Evolutionary conservation across 2,888 invertebrate genomes (phyloP), one percentile per base, ranked within the genome.

Genomic region (Megaustenia siamemsis): DNA sequence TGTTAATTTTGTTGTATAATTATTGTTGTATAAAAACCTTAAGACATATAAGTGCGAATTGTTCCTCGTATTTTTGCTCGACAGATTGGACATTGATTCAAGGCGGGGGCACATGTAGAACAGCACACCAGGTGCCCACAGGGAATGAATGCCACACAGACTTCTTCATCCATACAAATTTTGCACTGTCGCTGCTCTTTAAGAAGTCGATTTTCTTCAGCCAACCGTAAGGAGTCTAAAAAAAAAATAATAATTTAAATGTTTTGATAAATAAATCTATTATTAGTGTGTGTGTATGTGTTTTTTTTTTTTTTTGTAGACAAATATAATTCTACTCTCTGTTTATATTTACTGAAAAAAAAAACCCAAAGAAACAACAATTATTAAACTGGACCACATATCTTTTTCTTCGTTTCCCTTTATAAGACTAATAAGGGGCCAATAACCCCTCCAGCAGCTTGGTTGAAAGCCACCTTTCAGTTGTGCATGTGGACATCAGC

Each of bases 81-180:
- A 94, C 96, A 98, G 91, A 96, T 96, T 38, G 98, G 98, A 93
- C 98, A 98, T 90, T 96, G 96, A 90, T 96, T 95, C 84, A 98
- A 95, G 91, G 97, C 97, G 1, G 97, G 96, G 15, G 98, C 97
- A 95, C 98, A 98, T 92, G 97, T 96, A 82, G 96, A 96, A 93
- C 99, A 98, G 84, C 97, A 97, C 86, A 98, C 97, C 90, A 98
- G 95, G 95, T 99, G 98, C 1, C 98, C 98, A 94, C 99, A 99
- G 28, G 98, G 98, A 89, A 99, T 95, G 95, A 98, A 98, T 86
- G 98, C 98, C 85, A 98, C 96, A 83, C 90, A 91, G 87, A 98
- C 96, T 95, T 98, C 98, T 89, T 96, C 96, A 94, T 98, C 98
- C 96, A 98, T 96, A 93, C 99, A 99, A 90, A 99, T 97, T 95